Conservation (phyloP, 2,888 invertebrate genomes). For the Nomada goodeniana region DNA sequence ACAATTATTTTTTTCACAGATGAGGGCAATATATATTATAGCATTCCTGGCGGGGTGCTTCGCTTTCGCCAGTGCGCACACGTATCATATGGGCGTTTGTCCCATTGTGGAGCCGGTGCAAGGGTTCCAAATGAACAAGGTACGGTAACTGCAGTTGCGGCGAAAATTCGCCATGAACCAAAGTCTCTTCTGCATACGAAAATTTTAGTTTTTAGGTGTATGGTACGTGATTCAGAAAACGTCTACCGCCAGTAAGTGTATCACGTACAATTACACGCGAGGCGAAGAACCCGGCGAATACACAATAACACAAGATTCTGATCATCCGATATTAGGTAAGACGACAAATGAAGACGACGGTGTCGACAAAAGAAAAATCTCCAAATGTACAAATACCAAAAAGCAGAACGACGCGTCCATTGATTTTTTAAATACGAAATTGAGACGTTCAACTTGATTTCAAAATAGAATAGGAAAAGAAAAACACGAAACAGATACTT, state of each 20-base stretch:
- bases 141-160: constrained; percentile 81
- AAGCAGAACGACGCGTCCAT: too few species aligned
- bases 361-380: too few species aligned
- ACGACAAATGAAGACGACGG: neutral
- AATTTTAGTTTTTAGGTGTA: constrained; percentile 89
- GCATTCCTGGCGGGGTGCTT: constrained; percentile 67
- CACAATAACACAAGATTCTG: constrained; percentile 89
- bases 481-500: neutral
- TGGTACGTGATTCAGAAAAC: constrained; percentile 95
- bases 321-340: constrained; percentile 85
- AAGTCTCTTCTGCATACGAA: neutral
- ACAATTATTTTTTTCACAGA: constrained; percentile 60
- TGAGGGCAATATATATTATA: constrained; percentile 54
- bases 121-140: constrained; percentile 91
- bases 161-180: neutral
- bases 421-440: neutral
- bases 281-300: constrained; percentile 89
- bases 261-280: constrained; percentile 91
- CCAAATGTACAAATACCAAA: neutral
- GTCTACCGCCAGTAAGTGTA: constrained; percentile 91
- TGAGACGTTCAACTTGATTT: too few species aligned
- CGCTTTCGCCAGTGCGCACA: constrained; percentile 85
- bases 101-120: constrained; percentile 90
- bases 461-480: neutral
- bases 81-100: constrained; percentile 91